A percentile compares a stretch with the other conserved stretches of the same genome.
Evolutionary conservation across 2,797 vertebrate genomes (phyloP).

Genomic region (Notamacropus eugenii): DNA sequence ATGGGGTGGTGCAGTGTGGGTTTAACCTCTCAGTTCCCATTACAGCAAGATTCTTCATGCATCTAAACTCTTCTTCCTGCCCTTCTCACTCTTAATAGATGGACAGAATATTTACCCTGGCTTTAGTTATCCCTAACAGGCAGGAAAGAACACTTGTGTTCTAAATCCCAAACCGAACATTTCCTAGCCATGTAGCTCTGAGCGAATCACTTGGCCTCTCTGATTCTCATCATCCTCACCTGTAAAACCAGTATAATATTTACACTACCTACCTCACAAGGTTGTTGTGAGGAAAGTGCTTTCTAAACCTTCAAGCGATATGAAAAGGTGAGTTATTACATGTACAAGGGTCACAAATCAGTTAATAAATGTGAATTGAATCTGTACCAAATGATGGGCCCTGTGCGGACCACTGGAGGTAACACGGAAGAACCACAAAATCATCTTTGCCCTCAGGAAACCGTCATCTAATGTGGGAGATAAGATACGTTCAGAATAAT

Average conservation of each 20-base stretch:
- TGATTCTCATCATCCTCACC: neutral
- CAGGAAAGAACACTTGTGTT: neutral
- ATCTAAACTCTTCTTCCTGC: neutral
- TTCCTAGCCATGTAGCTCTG: neutral
- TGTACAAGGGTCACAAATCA: neutral
- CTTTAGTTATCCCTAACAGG: neutral
- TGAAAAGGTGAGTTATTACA: neutral
- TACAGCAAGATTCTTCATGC: neutral
- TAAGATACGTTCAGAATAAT: neutral
- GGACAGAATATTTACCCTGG: neutral
- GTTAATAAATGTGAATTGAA: too few relatives aligned
- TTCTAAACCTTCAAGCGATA: neutral
- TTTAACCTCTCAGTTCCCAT: neutral
- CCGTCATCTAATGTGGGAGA: neutral
- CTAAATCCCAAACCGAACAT: neutral
- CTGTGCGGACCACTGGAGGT: neutral
- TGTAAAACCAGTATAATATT: neutral
- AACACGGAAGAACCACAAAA: too few relatives aligned
- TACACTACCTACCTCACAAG: neutral
- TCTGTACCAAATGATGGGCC: too few relatives aligned
- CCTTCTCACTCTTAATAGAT: neutral
- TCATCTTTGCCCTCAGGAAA: neutral
- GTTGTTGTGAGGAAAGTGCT: neutral
- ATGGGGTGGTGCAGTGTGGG: too few relatives aligned
- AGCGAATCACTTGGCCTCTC: neutral